Base-by-base conservation (phyloP, 2,113 vertebrate genomes). In the Bufo gargarizans region DNA sequence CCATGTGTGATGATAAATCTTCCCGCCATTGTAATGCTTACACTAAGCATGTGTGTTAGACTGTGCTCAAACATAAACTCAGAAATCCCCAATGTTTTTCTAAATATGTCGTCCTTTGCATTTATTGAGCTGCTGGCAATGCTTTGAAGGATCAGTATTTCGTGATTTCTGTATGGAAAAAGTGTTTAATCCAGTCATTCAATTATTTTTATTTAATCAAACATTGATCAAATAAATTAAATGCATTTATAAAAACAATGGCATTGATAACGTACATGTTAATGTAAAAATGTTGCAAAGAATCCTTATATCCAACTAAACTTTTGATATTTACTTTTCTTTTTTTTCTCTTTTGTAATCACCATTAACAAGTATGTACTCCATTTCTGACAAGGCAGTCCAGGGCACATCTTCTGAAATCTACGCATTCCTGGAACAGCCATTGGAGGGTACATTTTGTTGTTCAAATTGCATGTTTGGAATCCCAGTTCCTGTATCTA, bases 1-100 rank as follows among this genome's bases (percentile, higher is more conserved):
- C 76, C 17, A 88, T 55, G 87, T 88, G 87, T 84, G 87, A 84
- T 88, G 87, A 88, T 88, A 84, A 88, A 83, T 88, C 47, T 77
- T 84, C 58, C 71, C 8, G 49, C 58, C 14, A 77, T 83, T 77
- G 71, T 83, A 65, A 76, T 65, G 47, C 77, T 77, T 88, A 88
- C 43, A 55, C 56, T 77, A 53, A 33, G 72, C 81, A 88, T 72
- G 49, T 88, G 81, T 65, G 33, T 77, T 63, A 61, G 69, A 55
- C 58, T 88, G 58, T 67, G 80, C n/a, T 47, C 71, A 77, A 67
- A 83, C 22, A 67, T 77, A 77, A 84, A 82, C 58, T 13, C 12
- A 84, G 71, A 50, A 83, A 65, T n/a, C 59, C 19, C 65, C 65
- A 82, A 53, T n/a, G 17, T 16, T 45, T 58, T 33, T 59, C 53